phyloP scores from a whole-genome alignment of 2,888 invertebrate genomes.

The Mycalesis mineus region DNA sequence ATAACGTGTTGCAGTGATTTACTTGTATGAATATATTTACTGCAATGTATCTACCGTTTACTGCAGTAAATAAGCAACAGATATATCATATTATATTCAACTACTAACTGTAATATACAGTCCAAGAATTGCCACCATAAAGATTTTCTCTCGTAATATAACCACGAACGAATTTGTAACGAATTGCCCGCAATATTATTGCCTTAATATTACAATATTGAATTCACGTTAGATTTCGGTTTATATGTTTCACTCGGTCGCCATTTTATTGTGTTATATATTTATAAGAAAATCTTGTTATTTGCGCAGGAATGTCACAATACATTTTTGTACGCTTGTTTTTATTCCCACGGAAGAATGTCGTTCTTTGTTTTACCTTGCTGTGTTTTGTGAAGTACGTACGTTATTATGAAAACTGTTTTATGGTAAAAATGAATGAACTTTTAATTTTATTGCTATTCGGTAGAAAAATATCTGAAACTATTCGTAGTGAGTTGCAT shows the following conservation, averaged over 20 bases:
- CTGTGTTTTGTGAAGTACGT: background rate
- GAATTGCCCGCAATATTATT: conserved; percentile 16
- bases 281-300: background rate
- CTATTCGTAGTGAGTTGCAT: too few relatives aligned
- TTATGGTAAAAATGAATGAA: background rate
- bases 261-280: conserved; percentile 9
- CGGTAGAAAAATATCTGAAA: too few relatives aligned
- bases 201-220: conserved; percentile 20
- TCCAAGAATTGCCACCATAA: background rate
- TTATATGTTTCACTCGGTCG: conserved; percentile 6
- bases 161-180: conserved; percentile 6
- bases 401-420: background rate
- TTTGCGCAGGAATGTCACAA: background rate
- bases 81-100: too few relatives aligned
- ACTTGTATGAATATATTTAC: too few relatives aligned
- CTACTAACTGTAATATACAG: background rate
- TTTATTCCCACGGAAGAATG: background rate
- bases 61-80: too few relatives aligned
- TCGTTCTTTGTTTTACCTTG: background rate
- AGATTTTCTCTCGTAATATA: conserved; percentile 3
- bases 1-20: too few relatives aligned
- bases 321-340: background rate
- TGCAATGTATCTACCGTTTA: too few relatives aligned
- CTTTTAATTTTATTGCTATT: background rate
- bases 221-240: conserved; percentile 12